Evolutionary conservation across 2,888 invertebrate genomes (phyloP), one percentile per base, ranked within the genome.

Genomic region (Drosophila paramelanica): DNA sequence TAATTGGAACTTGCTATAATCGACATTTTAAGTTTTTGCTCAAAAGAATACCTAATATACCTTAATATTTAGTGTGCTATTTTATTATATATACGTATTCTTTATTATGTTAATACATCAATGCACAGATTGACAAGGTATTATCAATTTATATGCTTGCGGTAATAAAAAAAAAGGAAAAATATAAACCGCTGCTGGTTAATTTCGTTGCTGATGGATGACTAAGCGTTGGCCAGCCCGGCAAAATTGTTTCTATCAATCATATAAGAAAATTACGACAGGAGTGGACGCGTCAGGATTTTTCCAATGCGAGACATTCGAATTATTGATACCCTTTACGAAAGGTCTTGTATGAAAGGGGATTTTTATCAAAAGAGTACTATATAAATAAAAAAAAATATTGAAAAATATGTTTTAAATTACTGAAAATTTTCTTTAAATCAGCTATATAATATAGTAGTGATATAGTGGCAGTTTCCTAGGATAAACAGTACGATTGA

Each of bases 161-260:
- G 36, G 45, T 38, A 52, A 60, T 62, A 55, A 42, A 55, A 61
- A 68, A 52, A 51, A 59, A 65, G 39, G 45, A 43, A 67, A 64
- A 56, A 60, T 36, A 41, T 50, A 57, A 64, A 45, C 50, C 46
- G 67, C 42, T 43, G 14, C 17, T 20, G 51, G 59, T 41, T 58
- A 62, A 50, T 66, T 53, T 65, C 59, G 45, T 45, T 43, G 56
- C 36, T 59, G 72, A 76, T 76, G 59, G 47, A 39, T 53, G 62
- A 43, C 45, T 17, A 45, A 39, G 38, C 13, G 27, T 52, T 56
- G 47, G 57, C 46, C 41, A 52, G 62, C 61, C 70, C 56, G 55
- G 65, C 68, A 66, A 75, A 79, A 64, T 67, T 59, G 53, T 64
- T 66, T 41, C 67, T 57, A 79, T 79, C 79, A 79, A 79, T 79